Conservation (phyloP, 2,888 invertebrate species). For the Chymomyza fuscimana region DNA sequence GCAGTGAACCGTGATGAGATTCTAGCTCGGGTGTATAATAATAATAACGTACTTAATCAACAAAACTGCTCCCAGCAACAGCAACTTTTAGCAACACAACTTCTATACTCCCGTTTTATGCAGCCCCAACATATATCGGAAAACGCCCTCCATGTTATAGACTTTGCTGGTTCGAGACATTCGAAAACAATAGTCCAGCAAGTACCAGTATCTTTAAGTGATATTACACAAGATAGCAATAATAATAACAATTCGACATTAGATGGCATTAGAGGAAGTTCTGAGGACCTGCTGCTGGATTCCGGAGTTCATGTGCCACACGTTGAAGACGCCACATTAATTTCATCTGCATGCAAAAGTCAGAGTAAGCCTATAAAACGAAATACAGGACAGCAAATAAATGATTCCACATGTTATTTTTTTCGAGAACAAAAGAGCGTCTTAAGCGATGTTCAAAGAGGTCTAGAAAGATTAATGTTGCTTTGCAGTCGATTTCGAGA, state of each 20-base stretch:
- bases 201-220: conserved; percentile 6
- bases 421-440: conserved; percentile 73
- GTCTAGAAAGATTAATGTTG: conserved; percentile 71
- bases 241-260: conserved; percentile 47
- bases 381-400: not conserved
- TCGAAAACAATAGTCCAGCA: conserved; percentile 25
- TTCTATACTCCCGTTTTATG: conserved; percentile 66
- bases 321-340: not conserved
- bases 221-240: conserved; percentile 31
- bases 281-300: not conserved
- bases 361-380: conserved; percentile 23
- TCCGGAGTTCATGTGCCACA: not conserved
- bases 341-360: conserved; percentile 19
- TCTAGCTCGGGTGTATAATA: conserved; percentile 42
- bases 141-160: conserved; percentile 27
- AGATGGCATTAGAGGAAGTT: conserved; percentile 25
- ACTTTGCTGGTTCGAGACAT: conserved; percentile 29
- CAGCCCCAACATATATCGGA: conserved; percentile 42
- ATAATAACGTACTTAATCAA: conserved; percentile 32
- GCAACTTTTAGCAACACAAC: conserved; percentile 65
- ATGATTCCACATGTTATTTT: conserved; percentile 53
- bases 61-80: conserved; percentile 40
- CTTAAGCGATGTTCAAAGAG: conserved; percentile 77
- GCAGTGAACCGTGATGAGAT: conserved; percentile 26
- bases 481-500: conserved; percentile 74